phyloP scores from a whole-genome alignment of 2,113 vertebrate genomes.

The Corythoichthys intestinalis region DNA sequence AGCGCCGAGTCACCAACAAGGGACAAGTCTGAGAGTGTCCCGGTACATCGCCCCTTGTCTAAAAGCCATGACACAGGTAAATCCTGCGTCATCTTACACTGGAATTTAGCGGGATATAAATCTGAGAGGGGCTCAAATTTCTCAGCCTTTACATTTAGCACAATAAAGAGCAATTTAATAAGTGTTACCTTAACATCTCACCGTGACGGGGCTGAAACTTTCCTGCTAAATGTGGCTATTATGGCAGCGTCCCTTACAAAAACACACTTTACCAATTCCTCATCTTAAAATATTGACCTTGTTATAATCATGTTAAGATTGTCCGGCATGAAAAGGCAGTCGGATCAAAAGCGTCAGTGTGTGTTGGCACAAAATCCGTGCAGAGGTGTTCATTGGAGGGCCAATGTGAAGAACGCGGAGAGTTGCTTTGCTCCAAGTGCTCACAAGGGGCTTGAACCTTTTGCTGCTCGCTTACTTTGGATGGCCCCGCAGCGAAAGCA shows the following conservation, averaged over 20 bases:
- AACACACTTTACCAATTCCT: constrained; percentile 79
- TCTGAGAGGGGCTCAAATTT: no score
- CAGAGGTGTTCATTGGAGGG: constrained; percentile 84
- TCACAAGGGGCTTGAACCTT: constrained; percentile 96
- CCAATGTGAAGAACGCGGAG: constrained; percentile 86
- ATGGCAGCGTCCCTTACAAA: constrained; percentile 40
- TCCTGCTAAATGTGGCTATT: constrained; percentile 42
- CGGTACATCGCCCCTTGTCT: no score
- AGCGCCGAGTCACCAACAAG: no score
- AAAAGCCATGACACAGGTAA: no score
- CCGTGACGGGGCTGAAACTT: constrained; percentile 22
- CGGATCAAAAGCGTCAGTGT: constrained; percentile 94
- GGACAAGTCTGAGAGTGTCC: no score
- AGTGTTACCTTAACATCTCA: no score
- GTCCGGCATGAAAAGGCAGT: constrained; percentile 81
- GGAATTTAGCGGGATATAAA: no score
- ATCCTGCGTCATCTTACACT: no score
- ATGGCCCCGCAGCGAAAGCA: constrained; percentile 88
- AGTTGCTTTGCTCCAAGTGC: constrained; percentile 91
- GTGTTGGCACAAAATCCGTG: constrained; percentile 92
- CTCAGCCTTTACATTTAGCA: no score
- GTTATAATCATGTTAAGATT: constrained; percentile 80
- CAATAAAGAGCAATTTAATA: not conserved
- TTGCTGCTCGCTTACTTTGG: constrained; percentile 95
- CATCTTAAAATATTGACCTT: constrained; percentile 84